Percentiles rank a stretch among this genome's conserved stretches.
Conservation (phyloP, 2,797 vertebrate species). For the Myotis myotis region DNA sequence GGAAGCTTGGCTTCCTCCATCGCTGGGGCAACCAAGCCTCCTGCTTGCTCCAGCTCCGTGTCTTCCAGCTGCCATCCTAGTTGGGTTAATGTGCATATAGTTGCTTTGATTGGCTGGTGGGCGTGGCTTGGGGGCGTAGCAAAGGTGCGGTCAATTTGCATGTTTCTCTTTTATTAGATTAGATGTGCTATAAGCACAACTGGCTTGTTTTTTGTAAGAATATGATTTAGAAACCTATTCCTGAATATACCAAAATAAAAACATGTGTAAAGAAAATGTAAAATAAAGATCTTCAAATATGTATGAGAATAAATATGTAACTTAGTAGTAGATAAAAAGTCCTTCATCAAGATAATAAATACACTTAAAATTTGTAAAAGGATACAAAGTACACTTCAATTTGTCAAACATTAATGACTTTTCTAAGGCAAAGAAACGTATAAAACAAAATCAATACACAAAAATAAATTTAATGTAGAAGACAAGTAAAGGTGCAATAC, state of each 20-base stretch:
- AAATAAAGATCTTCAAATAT: background rate
- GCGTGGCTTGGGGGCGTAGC: no score
- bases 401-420: background rate
- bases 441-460: background rate
- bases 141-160: no score
- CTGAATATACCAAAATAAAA: background rate
- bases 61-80: no score
- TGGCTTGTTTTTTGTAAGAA: background rate
- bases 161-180: no score
- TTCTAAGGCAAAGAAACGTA: background rate
- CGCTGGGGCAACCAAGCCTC: no score
- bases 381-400: background rate
- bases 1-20: no score
- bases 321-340: background rate
- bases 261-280: background rate
- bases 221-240: background rate
- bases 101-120: no score
- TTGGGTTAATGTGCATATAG: no score
- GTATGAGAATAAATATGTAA: background rate
- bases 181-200: background rate
- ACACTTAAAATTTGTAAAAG: background rate
- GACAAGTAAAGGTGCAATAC: background rate
- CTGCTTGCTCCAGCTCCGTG: no score
- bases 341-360: background rate
- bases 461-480: background rate